phyloP scores from a whole-genome alignment of 2,113 vertebrate species.

The Myanophis thanlyinensis region DNA sequence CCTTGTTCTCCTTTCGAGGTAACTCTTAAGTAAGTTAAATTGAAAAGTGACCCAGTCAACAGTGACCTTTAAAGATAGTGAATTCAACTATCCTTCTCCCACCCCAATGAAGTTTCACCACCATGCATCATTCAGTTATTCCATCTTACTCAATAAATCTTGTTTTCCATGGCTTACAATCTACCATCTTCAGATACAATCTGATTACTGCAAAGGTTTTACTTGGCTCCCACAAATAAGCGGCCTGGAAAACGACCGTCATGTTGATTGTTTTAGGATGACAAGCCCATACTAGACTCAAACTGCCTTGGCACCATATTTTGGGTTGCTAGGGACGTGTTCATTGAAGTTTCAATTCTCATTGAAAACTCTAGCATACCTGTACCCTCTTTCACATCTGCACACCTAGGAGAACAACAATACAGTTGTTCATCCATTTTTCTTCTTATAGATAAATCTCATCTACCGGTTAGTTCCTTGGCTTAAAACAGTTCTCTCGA shows the following conservation, averaged over 20 bases:
- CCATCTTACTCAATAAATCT: neutral
- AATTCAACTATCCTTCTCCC: neutral
- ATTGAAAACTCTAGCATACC: neutral
- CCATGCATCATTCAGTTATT: neutral
- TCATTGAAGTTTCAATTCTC: too few species aligned
- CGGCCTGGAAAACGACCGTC: neutral
- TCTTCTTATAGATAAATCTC: neutral
- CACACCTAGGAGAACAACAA: neutral
- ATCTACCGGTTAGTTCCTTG: neutral
- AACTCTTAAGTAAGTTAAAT: neutral
- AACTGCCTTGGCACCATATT: neutral
- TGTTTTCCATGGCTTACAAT: neutral
- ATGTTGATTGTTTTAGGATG: neutral
- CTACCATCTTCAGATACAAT: neutral
- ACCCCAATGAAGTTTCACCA: neutral
- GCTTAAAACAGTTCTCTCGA: neutral
- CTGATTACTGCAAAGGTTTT: neutral
- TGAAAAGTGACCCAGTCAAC: neutral
- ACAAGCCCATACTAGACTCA: neutral
- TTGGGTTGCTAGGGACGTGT: neutral
- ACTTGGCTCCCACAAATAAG: neutral
- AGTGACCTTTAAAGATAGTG: neutral
- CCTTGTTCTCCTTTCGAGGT: neutral
- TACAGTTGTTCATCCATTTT: too few species aligned
- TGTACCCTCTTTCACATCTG: neutral